Evolutionary conservation across 1,140 invertebrate species (phyloP).

Genomic region (Sipha flava): DNA sequence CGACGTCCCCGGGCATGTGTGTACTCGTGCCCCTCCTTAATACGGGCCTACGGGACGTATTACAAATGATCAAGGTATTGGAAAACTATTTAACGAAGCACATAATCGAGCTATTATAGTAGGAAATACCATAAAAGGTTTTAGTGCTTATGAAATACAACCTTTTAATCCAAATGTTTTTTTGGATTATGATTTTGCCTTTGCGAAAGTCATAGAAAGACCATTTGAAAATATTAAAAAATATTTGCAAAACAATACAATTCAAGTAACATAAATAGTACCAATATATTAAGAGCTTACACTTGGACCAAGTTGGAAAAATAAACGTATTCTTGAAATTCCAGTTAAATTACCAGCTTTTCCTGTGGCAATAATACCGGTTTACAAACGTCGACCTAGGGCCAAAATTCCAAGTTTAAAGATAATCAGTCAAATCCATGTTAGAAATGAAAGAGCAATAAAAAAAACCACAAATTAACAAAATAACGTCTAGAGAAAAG

Average conservation of each 20-base stretch:
- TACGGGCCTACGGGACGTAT: too few species aligned
- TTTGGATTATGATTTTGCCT: constrained; percentile 42
- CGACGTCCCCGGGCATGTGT: too few species aligned
- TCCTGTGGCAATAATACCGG: background rate
- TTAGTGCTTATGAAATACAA: constrained; percentile 39
- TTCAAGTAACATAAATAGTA: too few species aligned
- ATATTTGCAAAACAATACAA: too few species aligned
- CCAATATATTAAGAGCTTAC: too few species aligned
- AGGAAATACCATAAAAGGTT: constrained; percentile 28
- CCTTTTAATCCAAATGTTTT: constrained; percentile 43
- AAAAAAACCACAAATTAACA: too few species aligned
- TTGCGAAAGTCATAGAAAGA: constrained; percentile 41
- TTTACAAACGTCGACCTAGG: background rate
- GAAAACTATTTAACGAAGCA: constrained; percentile 31
- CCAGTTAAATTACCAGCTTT: background rate
- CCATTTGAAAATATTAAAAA: background rate
- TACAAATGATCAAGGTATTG: constrained; percentile 40
- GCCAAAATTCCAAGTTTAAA: background rate
- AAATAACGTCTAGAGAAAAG: background rate
- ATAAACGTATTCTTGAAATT: background rate
- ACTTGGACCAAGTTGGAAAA: too few species aligned
- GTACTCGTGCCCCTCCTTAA: too few species aligned
- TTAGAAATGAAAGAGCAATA: background rate
- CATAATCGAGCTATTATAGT: constrained; percentile 36
- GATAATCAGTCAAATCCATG: background rate